These are phyloP conservation scores for Brachirus orientalis DNA, from an alignment of 2,113 vertebrate species.

Conservation along the genomic window DNA sequence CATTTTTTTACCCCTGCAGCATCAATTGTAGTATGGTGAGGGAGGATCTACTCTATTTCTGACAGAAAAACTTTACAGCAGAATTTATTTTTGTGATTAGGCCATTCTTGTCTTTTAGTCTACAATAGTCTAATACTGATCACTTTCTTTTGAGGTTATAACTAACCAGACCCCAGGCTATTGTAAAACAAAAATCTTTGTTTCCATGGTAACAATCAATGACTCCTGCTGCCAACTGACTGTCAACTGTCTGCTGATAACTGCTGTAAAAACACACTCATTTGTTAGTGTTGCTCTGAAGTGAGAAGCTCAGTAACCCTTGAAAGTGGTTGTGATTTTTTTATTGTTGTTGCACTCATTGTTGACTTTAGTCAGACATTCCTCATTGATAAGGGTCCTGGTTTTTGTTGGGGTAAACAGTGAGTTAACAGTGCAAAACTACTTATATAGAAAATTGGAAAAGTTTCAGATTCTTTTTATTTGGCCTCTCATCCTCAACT, in stretches of 20 bases:
- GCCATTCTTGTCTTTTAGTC: background rate
- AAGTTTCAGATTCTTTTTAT: too few relatives aligned
- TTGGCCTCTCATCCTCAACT: too few relatives aligned
- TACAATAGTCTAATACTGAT: background rate
- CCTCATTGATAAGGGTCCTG: background rate
- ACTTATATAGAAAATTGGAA: background rate
- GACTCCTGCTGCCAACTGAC: constrained; percentile 13
- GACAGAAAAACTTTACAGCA: background rate
- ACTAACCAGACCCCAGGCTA: background rate
- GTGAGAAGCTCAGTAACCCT: background rate
- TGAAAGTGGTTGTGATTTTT: background rate
- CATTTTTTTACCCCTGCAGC: constrained; percentile 12
- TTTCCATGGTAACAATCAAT: constrained; percentile 29
- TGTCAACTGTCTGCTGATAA: constrained; percentile 14
- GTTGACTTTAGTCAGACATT: background rate
- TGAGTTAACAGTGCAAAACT: background rate
- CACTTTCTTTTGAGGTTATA: background rate
- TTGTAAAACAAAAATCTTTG: constrained; percentile 5
- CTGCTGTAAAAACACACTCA: background rate
- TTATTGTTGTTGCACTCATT: background rate
- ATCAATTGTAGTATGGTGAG: background rate
- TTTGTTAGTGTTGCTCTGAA: constrained; percentile 1
- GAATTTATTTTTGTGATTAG: background rate
- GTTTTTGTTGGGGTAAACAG: background rate
- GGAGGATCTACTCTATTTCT: background rate